Conservation (phyloP, 2,113 vertebrate genomes). For the Triplophysa rosa region DNA sequence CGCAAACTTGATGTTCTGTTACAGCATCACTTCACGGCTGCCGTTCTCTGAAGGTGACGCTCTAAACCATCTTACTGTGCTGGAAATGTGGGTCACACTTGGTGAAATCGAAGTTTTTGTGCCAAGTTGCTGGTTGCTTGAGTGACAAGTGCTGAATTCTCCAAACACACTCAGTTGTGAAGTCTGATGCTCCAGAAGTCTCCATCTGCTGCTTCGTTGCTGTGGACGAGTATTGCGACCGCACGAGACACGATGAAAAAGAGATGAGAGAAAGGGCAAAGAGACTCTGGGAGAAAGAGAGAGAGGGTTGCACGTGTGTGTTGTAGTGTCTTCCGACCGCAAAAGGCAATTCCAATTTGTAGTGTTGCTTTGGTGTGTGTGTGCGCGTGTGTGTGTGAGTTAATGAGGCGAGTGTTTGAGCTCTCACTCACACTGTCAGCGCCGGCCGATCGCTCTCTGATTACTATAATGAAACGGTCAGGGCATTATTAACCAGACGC, state of each 20-base stretch:
- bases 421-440: slow-evolving; percentile 82
- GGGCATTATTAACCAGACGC: slow-evolving; percentile 79
- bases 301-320: neutral
- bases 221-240: slow-evolving; percentile 17
- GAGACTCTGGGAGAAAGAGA: slow-evolving; percentile 35
- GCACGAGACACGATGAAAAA: slow-evolving; percentile 42
- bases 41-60: too few relatives aligned
- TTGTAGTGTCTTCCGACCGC: slow-evolving; percentile 48
- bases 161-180: neutral
- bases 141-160: too few relatives aligned
- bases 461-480: slow-evolving; percentile 83
- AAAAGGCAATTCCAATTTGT: slow-evolving; percentile 79
- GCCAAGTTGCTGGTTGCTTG: too few relatives aligned
- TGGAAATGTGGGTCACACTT: too few relatives aligned
- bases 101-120: too few relatives aligned
- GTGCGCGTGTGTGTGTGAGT: slow-evolving; percentile 55
- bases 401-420: slow-evolving; percentile 77
- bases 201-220: slow-evolving; percentile 3
- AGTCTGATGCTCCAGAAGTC: neutral
- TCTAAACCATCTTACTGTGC: too few relatives aligned
- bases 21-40: too few relatives aligned
- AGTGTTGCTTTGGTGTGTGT: slow-evolving; percentile 64
- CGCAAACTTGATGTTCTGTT: too few relatives aligned
- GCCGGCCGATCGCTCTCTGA: slow-evolving; percentile 72
- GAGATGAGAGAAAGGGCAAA: slow-evolving; percentile 17